Percentiles rank a stretch among this genome's conserved stretches.
Evolutionary conservation across 1,140 invertebrate species (phyloP).

Genomic region (Bradynema listronoti): DNA sequence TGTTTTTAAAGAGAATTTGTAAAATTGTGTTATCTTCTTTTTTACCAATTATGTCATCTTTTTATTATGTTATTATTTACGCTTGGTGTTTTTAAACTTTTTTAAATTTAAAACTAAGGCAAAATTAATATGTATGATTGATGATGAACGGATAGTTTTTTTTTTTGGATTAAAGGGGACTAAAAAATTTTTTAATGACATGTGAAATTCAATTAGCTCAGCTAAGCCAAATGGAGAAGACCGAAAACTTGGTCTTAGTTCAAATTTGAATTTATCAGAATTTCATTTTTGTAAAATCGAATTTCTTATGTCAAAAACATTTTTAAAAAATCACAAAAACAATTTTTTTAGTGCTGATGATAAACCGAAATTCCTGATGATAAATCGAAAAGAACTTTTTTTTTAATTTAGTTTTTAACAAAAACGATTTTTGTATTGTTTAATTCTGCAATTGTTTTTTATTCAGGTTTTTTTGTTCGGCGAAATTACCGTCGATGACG

Average conservation of each 20-base stretch:
- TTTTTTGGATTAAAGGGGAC: not conserved
- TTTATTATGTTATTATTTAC: too few relatives aligned
- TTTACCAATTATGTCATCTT: not conserved
- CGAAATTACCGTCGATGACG: conserved; percentile 47
- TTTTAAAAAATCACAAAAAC: conserved; percentile 26
- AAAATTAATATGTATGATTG: not conserved
- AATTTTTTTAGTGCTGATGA: too few relatives aligned
- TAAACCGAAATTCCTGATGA: too few relatives aligned
- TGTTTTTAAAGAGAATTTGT: too few relatives aligned
- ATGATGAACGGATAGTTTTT: not conserved
- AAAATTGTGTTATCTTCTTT: too few relatives aligned
- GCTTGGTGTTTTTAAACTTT: too few relatives aligned
- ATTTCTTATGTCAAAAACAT: conserved; percentile 13
- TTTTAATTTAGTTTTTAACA: too few relatives aligned
- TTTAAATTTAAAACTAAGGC: not conserved
- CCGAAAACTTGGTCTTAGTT: too few relatives aligned
- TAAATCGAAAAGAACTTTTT: not conserved
- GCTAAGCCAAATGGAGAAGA: too few relatives aligned
- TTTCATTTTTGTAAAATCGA: conserved; percentile 18
- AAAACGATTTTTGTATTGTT: too few relatives aligned
- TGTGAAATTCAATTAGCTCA: too few relatives aligned
- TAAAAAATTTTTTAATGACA: too few relatives aligned
- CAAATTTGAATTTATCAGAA: not conserved
- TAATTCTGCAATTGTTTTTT: not conserved
- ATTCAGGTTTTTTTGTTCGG: conserved; percentile 50